Evolutionary conservation across 2,113 vertebrate species (phyloP), one percentile per base, ranked within the genome.

Genomic region (Anseranas semipalmata): DNA sequence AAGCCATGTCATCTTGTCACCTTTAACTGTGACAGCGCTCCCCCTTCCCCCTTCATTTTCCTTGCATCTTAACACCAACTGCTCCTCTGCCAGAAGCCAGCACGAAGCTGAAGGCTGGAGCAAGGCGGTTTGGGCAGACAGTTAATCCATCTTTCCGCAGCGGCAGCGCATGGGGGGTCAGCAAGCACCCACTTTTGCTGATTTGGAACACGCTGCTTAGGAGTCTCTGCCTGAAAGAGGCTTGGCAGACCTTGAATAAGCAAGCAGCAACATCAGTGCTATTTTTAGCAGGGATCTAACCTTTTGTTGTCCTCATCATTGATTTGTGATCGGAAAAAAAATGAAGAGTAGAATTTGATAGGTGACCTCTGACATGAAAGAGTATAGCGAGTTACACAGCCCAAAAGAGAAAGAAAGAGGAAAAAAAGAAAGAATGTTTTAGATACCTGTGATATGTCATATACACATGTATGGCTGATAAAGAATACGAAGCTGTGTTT

Each of bases 221-320:
- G 78, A 84, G 58, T 63, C 79, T 70, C 59, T 90, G 74, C 85
- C 53, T n/a, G 4, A 6, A 46, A 58, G 58, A 67, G n/a, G 15
- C 77, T 83, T 46, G 2, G 35, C 72, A 91, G 85, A 68, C 73
- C 85, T 84, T 56, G 95, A 81, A 83, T 63, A 87, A 91, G 89
- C 74, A 65, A 95, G 71, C 67, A 89, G 95, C 81, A 72, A 24
- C 59, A 71, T 70, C 82, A 78, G 37, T 35, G 88, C 86, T 96
- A 63, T 95, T 95, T 96, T 96, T 78, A 65, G 92, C 91, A 96
- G 66, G 71, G 39, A 89, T 87, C 71, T 94, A 50, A 96, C 95
- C 93, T 96, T 95, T 87, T 66, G 33, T 83, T 94, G 92, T 96
- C 90, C 93, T 90, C 76, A 5, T 68, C 87, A 96, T 94, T 96